These are phyloP conservation scores for Donacobius atricapilla DNA, from an alignment of 2,113 vertebrate species.

Conservation along the genomic window DNA sequence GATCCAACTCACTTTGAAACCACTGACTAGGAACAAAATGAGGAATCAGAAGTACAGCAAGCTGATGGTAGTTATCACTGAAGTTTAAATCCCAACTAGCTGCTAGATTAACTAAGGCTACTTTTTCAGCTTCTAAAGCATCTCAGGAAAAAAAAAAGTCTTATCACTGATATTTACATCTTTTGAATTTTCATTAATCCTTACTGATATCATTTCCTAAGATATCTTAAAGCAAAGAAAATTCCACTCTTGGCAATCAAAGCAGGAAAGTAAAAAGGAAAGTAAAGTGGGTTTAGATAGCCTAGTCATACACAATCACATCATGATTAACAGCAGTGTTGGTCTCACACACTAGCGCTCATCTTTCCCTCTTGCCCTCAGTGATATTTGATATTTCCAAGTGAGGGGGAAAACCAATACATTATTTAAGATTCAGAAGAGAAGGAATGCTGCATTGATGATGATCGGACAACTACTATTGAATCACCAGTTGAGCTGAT, in stretches of 20 bases:
- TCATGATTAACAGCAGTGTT: not conserved
- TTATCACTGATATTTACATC: not conserved
- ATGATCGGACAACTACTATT: not conserved
- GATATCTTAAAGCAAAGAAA: not conserved
- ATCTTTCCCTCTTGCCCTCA: not conserved
- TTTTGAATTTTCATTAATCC: not conserved
- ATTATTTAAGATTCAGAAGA: not conserved
- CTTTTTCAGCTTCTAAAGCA: not conserved
- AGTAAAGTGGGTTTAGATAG: not conserved
- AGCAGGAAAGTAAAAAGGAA: not conserved
- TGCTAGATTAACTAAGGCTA: not conserved
- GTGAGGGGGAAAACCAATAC: not conserved
- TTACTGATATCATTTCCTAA: not conserved
- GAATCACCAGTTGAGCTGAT: not conserved
- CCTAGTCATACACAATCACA: not conserved
- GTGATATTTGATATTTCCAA: not conserved
- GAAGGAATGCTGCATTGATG: not conserved
- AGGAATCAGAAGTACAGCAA: not conserved
- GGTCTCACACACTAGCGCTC: not conserved
- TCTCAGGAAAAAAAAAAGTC: not conserved
- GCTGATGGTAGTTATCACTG: not conserved
- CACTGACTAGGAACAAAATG: not conserved
- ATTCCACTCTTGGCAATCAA: not conserved
- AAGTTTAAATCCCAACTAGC: not conserved
- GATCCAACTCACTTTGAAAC: not conserved